Base-by-base conservation (phyloP, 37 sponge, comb jelly and placozoan species). In the Bolinopsis microptera region DNA sequence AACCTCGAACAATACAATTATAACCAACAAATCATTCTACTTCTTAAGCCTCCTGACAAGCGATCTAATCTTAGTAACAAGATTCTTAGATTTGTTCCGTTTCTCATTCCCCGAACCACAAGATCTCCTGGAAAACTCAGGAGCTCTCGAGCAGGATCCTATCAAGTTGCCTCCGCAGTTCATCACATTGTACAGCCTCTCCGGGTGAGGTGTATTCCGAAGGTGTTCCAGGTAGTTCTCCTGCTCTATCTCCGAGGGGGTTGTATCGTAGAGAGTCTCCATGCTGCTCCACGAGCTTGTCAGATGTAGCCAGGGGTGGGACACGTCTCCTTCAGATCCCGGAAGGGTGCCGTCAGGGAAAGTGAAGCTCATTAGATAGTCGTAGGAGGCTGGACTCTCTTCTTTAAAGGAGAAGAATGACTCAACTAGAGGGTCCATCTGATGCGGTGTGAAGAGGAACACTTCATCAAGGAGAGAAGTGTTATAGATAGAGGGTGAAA, bases 361-460 rank as follows among this genome's bases (percentile, higher is more conserved):
- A 16, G 80, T 16, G 36, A 35, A 32, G 35, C 80, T 77, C 80
- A 77, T 77, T 5, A 77, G 36, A 1, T 34, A 36, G 36, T 77
- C 80, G 80, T 77, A 77, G 35, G 80, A 77, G 33, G 36, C 13
- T 0, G 80, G 80, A 32, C 80, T 77, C 35, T 77, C 80, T 16
- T 77, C 80, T 1, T 77, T 77, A 36, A 77, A 77, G 35, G 80
- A 32, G 18, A 32, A 77, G 33, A 77, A 32, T 13, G 32, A 32
- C 21, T 27, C 80, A 5, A 32, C 80, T 36, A 77, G 27, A 13
- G 80, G 80, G 36, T 27, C 27, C 35, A 77, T 16, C 21, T 16
- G 27, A 18, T 32, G 80, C 28, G 80, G 80, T 8, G 80, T 34
- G 74, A 72, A 3, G 31, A n/a, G 3, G 74, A 72, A 72, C 3